Evolutionary conservation across 2,888 invertebrate genomes (phyloP).

Genomic region (Graphium colonna): DNA sequence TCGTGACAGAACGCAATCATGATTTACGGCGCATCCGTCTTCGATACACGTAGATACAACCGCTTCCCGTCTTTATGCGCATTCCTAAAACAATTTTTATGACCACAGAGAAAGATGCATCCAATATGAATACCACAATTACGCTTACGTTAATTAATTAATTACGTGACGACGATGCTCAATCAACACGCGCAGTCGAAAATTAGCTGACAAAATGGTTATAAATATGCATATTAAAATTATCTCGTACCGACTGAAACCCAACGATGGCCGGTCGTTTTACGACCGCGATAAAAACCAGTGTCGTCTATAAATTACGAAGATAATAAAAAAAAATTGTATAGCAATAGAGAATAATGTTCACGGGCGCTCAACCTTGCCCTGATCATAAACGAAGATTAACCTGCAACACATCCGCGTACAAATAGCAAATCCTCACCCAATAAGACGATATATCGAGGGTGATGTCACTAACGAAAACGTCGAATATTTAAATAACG

Average conservation of each 20-base stretch:
- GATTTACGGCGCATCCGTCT: slow-evolving; percentile 44
- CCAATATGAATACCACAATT: slow-evolving; percentile 58
- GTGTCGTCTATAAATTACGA: slow-evolving; percentile 52
- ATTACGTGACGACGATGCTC: slow-evolving; percentile 64
- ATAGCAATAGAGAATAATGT: slow-evolving; percentile 27
- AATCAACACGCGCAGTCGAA: slow-evolving; percentile 62
- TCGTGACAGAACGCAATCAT: slow-evolving; percentile 55
- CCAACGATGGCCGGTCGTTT: slow-evolving; percentile 8
- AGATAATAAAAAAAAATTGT: slow-evolving; percentile 45
- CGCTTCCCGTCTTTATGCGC: slow-evolving; percentile 56
- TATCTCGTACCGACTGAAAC: slow-evolving; percentile 35
- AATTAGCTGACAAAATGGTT: slow-evolving; percentile 61
- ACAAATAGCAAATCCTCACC: slow-evolving; percentile 11
- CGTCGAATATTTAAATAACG: background rate
- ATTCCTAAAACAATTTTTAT: slow-evolving; percentile 40
- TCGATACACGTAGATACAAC: slow-evolving; percentile 36
- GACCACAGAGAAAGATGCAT: slow-evolving; percentile 54
- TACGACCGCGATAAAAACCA: slow-evolving; percentile 46
- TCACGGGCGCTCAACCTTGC: slow-evolving; percentile 43
- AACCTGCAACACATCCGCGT: slow-evolving; percentile 23
- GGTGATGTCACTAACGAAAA: slow-evolving; percentile 5
- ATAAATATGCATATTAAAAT: slow-evolving; percentile 55
- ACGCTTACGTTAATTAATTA: slow-evolving; percentile 69
- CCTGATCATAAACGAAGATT: slow-evolving; percentile 42
- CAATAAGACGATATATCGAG: slow-evolving; percentile 14